A percentile compares a stretch with the other conserved stretches of the same genome.
Evolutionary conservation across 2,888 invertebrate genomes (phyloP).

Genomic region (Brachylomia viminalis): DNA sequence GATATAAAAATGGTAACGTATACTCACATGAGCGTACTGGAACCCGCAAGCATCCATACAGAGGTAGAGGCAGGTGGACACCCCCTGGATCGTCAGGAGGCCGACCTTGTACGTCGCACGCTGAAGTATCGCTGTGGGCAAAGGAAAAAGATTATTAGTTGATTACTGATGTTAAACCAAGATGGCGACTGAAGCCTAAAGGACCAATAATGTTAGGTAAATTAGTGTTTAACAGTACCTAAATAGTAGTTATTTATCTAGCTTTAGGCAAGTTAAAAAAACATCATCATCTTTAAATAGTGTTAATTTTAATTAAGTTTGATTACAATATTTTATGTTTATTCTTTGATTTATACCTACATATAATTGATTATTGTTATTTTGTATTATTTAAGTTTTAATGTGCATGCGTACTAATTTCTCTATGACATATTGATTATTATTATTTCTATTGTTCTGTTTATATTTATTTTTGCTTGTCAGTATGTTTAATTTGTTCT

Average conservation of each 20-base stretch:
- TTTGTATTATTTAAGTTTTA: too few relatives aligned
- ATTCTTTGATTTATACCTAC: too few relatives aligned
- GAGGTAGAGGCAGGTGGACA: slow-evolving; percentile 96
- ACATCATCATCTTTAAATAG: too few relatives aligned
- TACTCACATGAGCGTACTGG: slow-evolving; percentile 96
- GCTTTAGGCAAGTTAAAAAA: not conserved
- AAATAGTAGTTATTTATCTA: not conserved
- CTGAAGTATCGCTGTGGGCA: slow-evolving; percentile 87
- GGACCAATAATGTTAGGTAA: too few relatives aligned
- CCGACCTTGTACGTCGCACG: slow-evolving; percentile 91
- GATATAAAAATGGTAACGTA: not conserved
- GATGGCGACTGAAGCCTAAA: not conserved
- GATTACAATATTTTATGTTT: too few relatives aligned
- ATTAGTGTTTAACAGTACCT: not conserved
- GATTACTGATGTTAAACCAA: not conserved
- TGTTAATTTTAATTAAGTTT: too few relatives aligned
- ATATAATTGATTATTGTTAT: too few relatives aligned
- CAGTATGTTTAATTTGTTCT: too few relatives aligned
- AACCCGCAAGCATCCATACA: slow-evolving; percentile 97
- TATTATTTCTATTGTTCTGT: too few relatives aligned
- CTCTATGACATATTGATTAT: too few relatives aligned
- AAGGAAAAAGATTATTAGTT: slow-evolving; percentile 45
- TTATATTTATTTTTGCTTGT: too few relatives aligned
- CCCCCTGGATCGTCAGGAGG: slow-evolving; percentile 96
- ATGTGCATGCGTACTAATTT: too few relatives aligned